Conservation (phyloP, 1,140 invertebrate genomes). For the Megathymus violae region DNA sequence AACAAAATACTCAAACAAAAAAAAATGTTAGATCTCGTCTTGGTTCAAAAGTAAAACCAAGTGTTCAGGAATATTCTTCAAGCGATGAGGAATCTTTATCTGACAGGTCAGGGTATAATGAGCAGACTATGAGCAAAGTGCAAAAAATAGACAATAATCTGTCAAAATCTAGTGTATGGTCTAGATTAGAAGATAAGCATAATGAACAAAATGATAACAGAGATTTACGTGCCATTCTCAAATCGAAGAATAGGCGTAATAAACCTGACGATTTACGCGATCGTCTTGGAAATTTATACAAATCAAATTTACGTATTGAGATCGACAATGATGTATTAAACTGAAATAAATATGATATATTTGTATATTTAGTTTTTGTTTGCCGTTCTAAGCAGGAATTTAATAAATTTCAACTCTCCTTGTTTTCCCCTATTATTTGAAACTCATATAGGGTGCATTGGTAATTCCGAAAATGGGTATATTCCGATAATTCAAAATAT, state of each 20-base stretch:
- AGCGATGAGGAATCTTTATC: slow-evolving; percentile 62
- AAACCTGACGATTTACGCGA: slow-evolving; percentile 70
- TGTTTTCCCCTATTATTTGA: too few relatives aligned
- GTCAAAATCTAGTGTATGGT: slow-evolving; percentile 82
- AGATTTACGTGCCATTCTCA: slow-evolving; percentile 71
- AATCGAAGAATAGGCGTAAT: slow-evolving; percentile 55
- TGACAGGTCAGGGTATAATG: slow-evolving; percentile 56
- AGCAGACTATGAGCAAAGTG: slow-evolving; percentile 63
- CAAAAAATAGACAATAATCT: slow-evolving; percentile 61
- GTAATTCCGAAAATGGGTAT: too few relatives aligned
- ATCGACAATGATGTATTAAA: slow-evolving; percentile 70
- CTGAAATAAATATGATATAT: slow-evolving; percentile 36
- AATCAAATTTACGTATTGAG: slow-evolving; percentile 79
- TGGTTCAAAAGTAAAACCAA: slow-evolving; percentile 53
- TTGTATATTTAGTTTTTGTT: too few relatives aligned
- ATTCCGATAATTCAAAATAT: too few relatives aligned
- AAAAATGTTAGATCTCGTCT: slow-evolving; percentile 65
- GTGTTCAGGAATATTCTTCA: slow-evolving; percentile 39
- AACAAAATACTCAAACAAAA: too few relatives aligned
- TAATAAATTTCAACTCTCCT: too few relatives aligned
- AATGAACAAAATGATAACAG: slow-evolving; percentile 41
- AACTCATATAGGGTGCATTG: too few relatives aligned
- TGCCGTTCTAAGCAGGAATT: too few relatives aligned
- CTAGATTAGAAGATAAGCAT: slow-evolving; percentile 79
- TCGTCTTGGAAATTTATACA: slow-evolving; percentile 70